Percentiles rank a stretch among this genome's conserved stretches.
Evolutionary conservation across 2,888 invertebrate species (phyloP).

Genomic region (Emmelina monodactyla): DNA sequence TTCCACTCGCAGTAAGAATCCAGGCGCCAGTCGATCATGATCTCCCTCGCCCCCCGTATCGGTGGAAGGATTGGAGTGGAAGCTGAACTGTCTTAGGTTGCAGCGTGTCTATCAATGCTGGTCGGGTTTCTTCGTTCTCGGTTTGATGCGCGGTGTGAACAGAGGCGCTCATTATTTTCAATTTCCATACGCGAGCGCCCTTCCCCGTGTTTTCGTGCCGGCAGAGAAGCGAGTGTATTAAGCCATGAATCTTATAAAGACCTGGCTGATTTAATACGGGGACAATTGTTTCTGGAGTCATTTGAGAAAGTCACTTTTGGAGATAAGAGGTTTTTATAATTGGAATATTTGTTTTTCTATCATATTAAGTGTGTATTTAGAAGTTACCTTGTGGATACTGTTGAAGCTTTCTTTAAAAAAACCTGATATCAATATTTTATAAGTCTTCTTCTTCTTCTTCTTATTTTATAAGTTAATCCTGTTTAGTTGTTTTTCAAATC

Average conservation of each 20-base stretch:
- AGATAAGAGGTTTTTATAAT: background rate
- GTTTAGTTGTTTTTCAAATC: too few relatives aligned
- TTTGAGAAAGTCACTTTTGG: background rate
- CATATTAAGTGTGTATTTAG: too few relatives aligned
- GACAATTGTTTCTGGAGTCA: slow-evolving; percentile 6
- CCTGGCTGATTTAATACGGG: slow-evolving; percentile 40
- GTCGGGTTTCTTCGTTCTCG: slow-evolving; percentile 40
- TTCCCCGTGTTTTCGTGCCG: slow-evolving; percentile 43
- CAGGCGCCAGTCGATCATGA: slow-evolving; percentile 43
- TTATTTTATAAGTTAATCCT: too few relatives aligned
- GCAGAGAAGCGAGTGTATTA: slow-evolving; percentile 53
- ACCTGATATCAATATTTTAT: too few relatives aligned
- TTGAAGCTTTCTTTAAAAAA: too few relatives aligned
- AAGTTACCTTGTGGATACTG: too few relatives aligned
- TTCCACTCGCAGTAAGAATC: slow-evolving; percentile 46
- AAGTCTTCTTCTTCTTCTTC: too few relatives aligned
- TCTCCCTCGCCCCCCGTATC: slow-evolving; percentile 35
- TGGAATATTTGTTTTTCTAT: background rate
- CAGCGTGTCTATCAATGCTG: slow-evolving; percentile 41
- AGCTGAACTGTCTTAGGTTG: slow-evolving; percentile 26
- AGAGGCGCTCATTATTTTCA: slow-evolving; percentile 63
- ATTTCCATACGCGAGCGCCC: slow-evolving; percentile 62
- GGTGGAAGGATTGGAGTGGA: slow-evolving; percentile 37
- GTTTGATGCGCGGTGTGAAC: slow-evolving; percentile 58
- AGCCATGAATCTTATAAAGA: slow-evolving; percentile 60